Evolutionary conservation across 1,140 invertebrate genomes (phyloP).

Genomic region (Anadara kagoshimensis): DNA sequence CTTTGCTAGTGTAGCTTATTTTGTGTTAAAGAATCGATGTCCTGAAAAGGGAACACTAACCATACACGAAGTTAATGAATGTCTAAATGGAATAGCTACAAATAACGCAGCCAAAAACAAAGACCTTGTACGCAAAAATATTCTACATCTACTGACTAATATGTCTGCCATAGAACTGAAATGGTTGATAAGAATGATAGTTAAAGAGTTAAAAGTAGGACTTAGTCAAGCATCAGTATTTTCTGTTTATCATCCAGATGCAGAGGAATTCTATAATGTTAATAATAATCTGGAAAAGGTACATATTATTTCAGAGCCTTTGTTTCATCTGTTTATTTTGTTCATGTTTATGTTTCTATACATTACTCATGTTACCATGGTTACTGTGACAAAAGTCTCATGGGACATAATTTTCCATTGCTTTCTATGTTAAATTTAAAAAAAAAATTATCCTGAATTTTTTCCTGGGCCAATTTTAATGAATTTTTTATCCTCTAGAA

Average conservation of each 20-base stretch:
- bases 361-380: no score
- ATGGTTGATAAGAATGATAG: slow-evolving; percentile 90
- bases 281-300: slow-evolving; percentile 83
- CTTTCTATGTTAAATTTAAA: no score
- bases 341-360: no score
- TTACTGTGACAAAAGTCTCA: no score
- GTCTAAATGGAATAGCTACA: slow-evolving; percentile 82
- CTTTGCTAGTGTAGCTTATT: slow-evolving; percentile 84
- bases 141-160: slow-evolving; percentile 77
- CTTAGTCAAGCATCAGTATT: slow-evolving; percentile 82
- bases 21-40: slow-evolving; percentile 81
- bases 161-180: slow-evolving; percentile 86
- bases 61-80: slow-evolving; percentile 81
- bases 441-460: no score
- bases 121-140: slow-evolving; percentile 70
- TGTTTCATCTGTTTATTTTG: no score
- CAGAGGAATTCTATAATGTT: slow-evolving; percentile 84
- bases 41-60: slow-evolving; percentile 76
- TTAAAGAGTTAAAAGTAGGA: slow-evolving; percentile 79
- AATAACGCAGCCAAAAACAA: slow-evolving; percentile 77
- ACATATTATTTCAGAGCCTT: not conserved
- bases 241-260: slow-evolving; percentile 86
- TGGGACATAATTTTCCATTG: no score
- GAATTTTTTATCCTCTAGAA: no score
- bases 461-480: no score